Conservation (phyloP, 2,113 vertebrate species). For the Piprites chloris region DNA sequence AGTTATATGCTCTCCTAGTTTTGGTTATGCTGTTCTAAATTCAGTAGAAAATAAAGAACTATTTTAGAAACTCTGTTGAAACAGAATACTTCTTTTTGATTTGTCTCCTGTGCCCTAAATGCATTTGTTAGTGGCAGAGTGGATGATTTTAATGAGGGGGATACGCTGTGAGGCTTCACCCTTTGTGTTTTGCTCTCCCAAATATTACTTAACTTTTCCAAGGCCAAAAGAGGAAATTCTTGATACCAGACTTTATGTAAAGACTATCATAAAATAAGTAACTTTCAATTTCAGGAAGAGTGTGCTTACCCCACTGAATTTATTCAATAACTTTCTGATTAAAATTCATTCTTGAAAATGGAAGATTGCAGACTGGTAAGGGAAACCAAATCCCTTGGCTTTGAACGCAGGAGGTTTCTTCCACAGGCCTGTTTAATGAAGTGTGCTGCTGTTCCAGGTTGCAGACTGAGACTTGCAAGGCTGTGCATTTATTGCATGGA, state of each 20-base stretch:
- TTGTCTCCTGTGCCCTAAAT: not conserved
- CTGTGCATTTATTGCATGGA: fast-evolving
- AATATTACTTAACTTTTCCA: not conserved
- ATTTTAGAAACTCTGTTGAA: not conserved
- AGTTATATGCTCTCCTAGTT: not conserved
- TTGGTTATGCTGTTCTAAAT: not conserved
- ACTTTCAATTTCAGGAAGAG: not conserved
- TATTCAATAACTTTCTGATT: not conserved
- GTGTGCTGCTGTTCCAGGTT: not conserved
- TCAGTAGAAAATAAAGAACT: not conserved
- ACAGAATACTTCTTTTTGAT: not conserved
- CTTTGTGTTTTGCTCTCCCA: not conserved
- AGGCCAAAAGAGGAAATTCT: not conserved
- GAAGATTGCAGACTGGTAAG: not conserved
- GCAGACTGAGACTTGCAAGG: not conserved
- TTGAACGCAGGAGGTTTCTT: not conserved
- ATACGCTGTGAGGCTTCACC: not conserved
- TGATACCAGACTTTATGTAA: not conserved
- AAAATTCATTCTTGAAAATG: not conserved
- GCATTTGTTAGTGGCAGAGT: not conserved
- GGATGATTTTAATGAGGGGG: not conserved
- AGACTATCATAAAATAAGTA: not conserved
- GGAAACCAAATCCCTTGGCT: not conserved
- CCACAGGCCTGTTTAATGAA: not conserved
- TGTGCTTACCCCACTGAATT: not conserved